phyloP scores from a whole-genome alignment of 2,113 vertebrate genomes.

The Furnarius figulus region DNA sequence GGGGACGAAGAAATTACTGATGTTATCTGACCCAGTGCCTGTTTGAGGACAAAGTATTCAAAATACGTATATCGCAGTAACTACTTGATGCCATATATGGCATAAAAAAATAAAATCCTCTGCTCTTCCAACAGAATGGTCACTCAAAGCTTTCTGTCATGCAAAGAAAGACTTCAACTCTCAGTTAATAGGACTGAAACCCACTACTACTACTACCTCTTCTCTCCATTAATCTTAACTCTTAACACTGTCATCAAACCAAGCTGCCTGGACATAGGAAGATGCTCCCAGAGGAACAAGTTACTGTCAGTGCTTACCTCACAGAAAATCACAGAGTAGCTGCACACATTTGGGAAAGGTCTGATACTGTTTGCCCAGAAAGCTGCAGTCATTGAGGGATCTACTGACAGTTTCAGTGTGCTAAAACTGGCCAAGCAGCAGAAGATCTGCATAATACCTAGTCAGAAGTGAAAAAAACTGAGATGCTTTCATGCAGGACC shows the following conservation, averaged over 20 bases:
- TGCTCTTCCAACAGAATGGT: neutral
- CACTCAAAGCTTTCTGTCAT: neutral
- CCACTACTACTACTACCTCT: neutral
- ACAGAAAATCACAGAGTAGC: neutral
- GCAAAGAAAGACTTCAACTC: neutral
- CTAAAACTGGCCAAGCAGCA: neutral
- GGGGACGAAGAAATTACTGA: conserved; percentile 28
- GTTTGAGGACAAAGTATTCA: neutral
- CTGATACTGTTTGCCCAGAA: neutral
- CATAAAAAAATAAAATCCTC: neutral
- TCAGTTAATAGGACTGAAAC: neutral
- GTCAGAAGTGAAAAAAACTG: neutral
- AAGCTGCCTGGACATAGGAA: neutral
- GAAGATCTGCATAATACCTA: neutral
- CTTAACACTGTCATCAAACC: neutral
- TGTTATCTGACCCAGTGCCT: neutral
- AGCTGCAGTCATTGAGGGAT: neutral
- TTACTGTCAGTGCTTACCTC: neutral
- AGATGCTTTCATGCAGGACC: neutral
- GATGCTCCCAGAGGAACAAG: neutral
- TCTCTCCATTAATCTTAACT: neutral
- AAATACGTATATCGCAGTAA: neutral
- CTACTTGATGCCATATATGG: neutral
- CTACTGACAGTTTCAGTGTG: neutral
- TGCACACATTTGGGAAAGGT: neutral